Evolutionary conservation across 1,140 invertebrate genomes (phyloP).

Genomic region (Rhopalosiphum padi): DNA sequence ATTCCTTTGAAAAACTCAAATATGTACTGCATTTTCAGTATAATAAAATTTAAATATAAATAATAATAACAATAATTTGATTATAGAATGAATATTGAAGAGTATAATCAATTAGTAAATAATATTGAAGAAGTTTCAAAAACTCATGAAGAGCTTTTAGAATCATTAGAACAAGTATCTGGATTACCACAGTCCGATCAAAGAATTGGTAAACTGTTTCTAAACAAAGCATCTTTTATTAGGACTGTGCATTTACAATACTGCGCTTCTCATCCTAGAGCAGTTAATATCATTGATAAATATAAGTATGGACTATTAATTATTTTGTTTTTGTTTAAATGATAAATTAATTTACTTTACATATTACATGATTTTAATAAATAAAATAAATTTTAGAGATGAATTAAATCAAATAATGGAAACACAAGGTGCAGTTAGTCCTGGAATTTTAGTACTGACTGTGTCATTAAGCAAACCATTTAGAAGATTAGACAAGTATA

Average conservation of each 20-base stretch:
- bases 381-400: constrained; percentile 69
- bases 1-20: constrained; percentile 81
- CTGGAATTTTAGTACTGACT: constrained; percentile 87
- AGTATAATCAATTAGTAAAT: constrained; percentile 84
- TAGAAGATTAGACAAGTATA: constrained; percentile 92
- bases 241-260: constrained; percentile 88
- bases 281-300: constrained; percentile 89
- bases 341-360: neutral
- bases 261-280: constrained; percentile 90
- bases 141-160: constrained; percentile 80
- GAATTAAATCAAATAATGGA: constrained; percentile 89
- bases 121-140: constrained; percentile 88
- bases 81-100: constrained; percentile 79
- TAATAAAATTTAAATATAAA: neutral
- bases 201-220: constrained; percentile 88
- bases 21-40: constrained; percentile 72
- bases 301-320: constrained; percentile 73
- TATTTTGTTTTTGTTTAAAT: constrained; percentile 22
- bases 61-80: neutral
- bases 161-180: constrained; percentile 77
- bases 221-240: constrained; percentile 84
- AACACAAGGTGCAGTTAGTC: constrained; percentile 77
- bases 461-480: constrained; percentile 94
- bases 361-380: neutral
- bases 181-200: constrained; percentile 76